phyloP scores from a whole-genome alignment of 2,113 vertebrate genomes.

The Charadrius vociferus region DNA sequence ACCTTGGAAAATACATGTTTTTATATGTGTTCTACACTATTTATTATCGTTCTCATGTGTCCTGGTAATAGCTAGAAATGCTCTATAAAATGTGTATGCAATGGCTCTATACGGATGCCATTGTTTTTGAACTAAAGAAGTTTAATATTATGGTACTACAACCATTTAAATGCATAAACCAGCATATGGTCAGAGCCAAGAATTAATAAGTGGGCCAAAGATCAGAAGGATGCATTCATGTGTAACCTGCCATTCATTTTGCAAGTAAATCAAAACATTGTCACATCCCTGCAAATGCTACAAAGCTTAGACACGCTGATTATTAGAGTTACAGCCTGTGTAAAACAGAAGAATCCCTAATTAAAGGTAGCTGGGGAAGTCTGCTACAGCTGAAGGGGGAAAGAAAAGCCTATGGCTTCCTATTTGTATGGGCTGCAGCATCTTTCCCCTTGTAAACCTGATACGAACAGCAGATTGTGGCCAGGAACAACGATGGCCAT shows the following conservation, averaged over 20 bases:
- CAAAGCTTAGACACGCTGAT: background rate
- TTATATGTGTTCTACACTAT: background rate
- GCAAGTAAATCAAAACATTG: background rate
- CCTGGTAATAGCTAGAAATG: background rate
- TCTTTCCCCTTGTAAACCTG: background rate
- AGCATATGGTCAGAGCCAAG: background rate
- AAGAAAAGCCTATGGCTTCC: background rate
- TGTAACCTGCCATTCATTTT: background rate
- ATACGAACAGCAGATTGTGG: background rate
- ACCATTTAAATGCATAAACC: background rate
- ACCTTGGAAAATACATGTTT: background rate
- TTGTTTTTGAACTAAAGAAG: background rate
- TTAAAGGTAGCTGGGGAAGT: background rate
- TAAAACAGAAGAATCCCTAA: background rate
- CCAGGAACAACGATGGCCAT: fast-evolving
- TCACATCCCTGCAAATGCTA: background rate
- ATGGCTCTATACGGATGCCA: background rate
- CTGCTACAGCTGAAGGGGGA: background rate
- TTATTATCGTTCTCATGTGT: background rate
- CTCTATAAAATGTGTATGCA: background rate
- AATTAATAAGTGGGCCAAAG: background rate
- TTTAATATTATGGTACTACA: background rate
- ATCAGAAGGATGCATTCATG: background rate
- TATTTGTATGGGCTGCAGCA: background rate
- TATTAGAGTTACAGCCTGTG: background rate